Evolutionary conservation across 2,888 invertebrate species (phyloP).

Genomic region (Blomia tropicalis): DNA sequence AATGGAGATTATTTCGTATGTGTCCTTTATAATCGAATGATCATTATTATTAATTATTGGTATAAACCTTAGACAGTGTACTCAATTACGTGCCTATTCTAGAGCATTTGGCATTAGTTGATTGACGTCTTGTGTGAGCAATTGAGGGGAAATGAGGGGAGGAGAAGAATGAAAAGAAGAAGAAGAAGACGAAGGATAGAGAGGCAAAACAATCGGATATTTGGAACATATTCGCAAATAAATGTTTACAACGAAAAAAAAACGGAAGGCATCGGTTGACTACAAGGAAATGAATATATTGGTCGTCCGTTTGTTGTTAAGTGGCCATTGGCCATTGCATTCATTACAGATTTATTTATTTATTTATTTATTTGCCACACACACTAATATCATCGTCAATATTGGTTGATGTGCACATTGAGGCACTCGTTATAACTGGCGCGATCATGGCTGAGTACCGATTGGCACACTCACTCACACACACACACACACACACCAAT

Average conservation of each 20-base stretch:
- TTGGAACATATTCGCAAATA: background rate
- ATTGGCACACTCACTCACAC: background rate
- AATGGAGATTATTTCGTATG: too few species aligned
- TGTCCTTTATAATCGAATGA: too few species aligned
- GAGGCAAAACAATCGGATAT: background rate
- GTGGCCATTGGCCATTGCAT: background rate
- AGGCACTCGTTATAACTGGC: background rate
- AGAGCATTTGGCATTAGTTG: too few species aligned
- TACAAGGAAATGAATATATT: slow-evolving; percentile 13
- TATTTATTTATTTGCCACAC: too few species aligned
- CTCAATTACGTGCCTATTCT: too few species aligned
- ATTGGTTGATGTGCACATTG: background rate
- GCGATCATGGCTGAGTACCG: background rate
- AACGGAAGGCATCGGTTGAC: too few species aligned
- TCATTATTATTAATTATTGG: slow-evolving; percentile 11
- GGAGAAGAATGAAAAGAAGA: too few species aligned
- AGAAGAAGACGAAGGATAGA: background rate
- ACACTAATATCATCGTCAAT: background rate
- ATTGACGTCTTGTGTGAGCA: slow-evolving; percentile 8
- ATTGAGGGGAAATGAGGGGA: too few species aligned
- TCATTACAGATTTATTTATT: slow-evolving; percentile 5
- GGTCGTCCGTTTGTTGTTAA: background rate
- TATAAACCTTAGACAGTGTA: background rate
- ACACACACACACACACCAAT: background rate
- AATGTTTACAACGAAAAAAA: too few species aligned